phyloP scores from a whole-genome alignment of 2,113 vertebrate genomes.

The Glaucomys volans region DNA sequence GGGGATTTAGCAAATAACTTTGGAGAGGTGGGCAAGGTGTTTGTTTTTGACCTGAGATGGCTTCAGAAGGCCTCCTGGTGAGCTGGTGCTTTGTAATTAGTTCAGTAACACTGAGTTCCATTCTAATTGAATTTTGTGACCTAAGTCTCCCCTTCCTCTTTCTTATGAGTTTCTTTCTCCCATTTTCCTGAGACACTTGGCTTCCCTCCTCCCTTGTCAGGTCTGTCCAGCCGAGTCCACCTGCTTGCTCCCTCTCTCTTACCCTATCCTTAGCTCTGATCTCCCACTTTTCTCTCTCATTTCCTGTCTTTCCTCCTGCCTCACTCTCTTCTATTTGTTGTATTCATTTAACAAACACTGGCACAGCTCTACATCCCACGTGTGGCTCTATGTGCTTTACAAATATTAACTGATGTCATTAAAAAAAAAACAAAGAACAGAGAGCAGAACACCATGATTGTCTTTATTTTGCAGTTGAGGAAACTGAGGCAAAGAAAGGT shows the following conservation, averaged over 20 bases:
- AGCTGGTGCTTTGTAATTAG: background rate
- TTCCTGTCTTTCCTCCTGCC: background rate
- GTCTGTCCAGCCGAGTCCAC: background rate
- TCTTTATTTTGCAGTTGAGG: background rate
- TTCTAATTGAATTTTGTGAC: background rate
- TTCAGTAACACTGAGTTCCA: rapidly evolving
- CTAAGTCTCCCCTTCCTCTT: background rate
- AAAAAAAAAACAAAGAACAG: too few relatives aligned
- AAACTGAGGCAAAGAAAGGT: background rate
- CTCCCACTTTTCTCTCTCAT: background rate
- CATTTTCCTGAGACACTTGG: background rate
- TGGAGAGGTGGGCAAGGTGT: rapidly evolving
- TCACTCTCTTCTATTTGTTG: background rate
- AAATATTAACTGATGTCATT: background rate
- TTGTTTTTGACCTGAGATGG: background rate
- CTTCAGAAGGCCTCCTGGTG: background rate
- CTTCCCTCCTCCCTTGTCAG: background rate
- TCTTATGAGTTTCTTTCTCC: background rate
- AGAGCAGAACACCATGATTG: rapidly evolving
- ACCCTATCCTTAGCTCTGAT: too few relatives aligned
- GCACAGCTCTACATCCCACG: background rate
- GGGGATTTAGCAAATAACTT: rapidly evolving
- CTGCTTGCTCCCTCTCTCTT: background rate
- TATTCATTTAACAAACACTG: background rate
- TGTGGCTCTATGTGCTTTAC: background rate